Conservation (phyloP, 37 sponge, comb jelly and placozoan genomes). For the Cliona cf. orientalis region DNA sequence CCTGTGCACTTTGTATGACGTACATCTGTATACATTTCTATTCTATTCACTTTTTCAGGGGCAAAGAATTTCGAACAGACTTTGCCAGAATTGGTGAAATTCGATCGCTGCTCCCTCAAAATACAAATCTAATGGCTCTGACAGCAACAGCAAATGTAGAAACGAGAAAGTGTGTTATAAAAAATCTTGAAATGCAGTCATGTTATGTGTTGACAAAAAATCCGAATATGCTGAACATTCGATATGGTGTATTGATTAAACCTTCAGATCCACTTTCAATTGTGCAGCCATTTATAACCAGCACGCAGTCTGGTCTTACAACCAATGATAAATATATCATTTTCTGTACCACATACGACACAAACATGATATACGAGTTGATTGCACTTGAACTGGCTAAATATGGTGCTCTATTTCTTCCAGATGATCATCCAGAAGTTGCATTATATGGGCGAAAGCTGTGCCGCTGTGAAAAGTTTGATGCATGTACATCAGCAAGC, state of each 20-base stretch:
- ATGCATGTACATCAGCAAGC: neutral
- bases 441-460: neutral
- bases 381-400: slow-evolving; percentile 4
- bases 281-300: neutral
- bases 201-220: neutral
- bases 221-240: slow-evolving; percentile 21
- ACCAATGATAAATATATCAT: neutral
- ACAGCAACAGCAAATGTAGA: slow-evolving; percentile 25
- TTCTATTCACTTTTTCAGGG: slow-evolving; percentile 26
- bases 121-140: slow-evolving; percentile 15
- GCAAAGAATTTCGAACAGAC: slow-evolving; percentile 16
- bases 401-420: neutral
- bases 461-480: neutral
- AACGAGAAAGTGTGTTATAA: neutral
- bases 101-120: slow-evolving; percentile 3
- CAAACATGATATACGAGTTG: neutral
- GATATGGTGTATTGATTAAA: neutral
- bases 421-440: neutral
- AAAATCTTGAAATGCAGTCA: slow-evolving; percentile 7
- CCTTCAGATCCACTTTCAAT: neutral
- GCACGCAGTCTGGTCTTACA: no score
- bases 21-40: no score
- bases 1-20: no score
- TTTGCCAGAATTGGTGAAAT: slow-evolving; percentile 2
- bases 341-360: slow-evolving; percentile 18